Percentiles rank a stretch among this genome's conserved stretches.
phyloP scores from a whole-genome alignment of 2,888 invertebrate species.

The Caenorhabditis imperialis region DNA sequence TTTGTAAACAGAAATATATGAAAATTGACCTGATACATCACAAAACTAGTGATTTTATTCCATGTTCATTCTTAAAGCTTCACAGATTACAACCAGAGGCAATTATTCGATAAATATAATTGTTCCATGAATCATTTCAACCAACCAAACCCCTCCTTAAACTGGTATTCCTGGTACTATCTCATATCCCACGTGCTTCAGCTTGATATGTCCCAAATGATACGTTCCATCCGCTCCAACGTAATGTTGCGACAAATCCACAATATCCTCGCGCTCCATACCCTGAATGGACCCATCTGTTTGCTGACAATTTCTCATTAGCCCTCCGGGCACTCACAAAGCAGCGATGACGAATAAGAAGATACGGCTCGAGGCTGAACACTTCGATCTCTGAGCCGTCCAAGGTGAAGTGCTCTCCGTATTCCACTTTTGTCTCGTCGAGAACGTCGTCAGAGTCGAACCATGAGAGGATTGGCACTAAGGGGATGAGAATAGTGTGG shows the following conservation, averaged over 20 bases:
- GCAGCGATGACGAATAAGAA: slow-evolving; percentile 30
- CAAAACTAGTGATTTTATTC: no score
- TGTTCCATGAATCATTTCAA: no score
- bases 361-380: slow-evolving; percentile 43
- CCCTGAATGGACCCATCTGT: slow-evolving; percentile 8
- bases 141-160: no score
- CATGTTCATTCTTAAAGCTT: no score
- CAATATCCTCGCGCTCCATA: slow-evolving; percentile 9
- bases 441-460: slow-evolving; percentile 47
- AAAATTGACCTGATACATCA: no score
- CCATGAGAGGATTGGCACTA: slow-evolving; percentile 20
- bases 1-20: no score
- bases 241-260: slow-evolving; percentile 27
- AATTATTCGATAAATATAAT: no score
- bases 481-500: not conserved
- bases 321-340: slow-evolving; percentile 32
- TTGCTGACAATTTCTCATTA: not conserved
- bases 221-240: slow-evolving; percentile 12
- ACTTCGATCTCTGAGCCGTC: slow-evolving; percentile 39
- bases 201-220: slow-evolving; percentile 29
- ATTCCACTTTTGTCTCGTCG: slow-evolving; percentile 25
- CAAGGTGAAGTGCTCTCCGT: slow-evolving; percentile 40
- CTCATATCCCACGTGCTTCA: slow-evolving; percentile 7
- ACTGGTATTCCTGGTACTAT: no score
- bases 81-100: no score